A percentile compares a stretch with the other conserved stretches of the same genome.
phyloP scores from a whole-genome alignment of 1,140 invertebrate genomes.

The Trichonephila inaurata region DNA sequence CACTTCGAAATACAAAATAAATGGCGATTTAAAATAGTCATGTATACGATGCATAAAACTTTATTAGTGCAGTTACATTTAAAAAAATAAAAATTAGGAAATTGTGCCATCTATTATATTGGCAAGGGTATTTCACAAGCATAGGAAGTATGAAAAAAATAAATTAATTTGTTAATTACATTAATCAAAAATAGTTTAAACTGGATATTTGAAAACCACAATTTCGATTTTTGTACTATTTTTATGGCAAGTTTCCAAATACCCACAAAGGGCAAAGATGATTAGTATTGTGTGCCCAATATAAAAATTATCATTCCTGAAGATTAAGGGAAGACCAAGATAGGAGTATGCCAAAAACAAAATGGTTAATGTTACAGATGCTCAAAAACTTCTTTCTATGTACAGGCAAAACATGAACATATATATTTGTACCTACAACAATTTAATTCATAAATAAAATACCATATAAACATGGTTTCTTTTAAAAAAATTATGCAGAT shows the following conservation, averaged over 20 bases:
- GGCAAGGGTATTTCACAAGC: background rate
- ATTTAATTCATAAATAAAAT: too few relatives aligned
- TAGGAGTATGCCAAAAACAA: background rate
- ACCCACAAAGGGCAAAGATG: constrained; percentile 17
- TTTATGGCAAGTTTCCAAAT: background rate
- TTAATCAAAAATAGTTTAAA: background rate
- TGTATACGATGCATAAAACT: too few relatives aligned
- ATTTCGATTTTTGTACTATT: constrained; percentile 23
- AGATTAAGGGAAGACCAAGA: constrained; percentile 24
- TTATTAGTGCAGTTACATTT: too few relatives aligned
- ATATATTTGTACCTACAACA: too few relatives aligned
- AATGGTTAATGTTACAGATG: background rate
- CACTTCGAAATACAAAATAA: too few relatives aligned
- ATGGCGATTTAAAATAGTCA: too few relatives aligned
- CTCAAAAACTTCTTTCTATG: background rate
- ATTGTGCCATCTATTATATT: too few relatives aligned
- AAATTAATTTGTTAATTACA: background rate
- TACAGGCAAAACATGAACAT: too few relatives aligned
- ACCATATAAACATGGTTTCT: too few relatives aligned
- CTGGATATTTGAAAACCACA: constrained; percentile 18
- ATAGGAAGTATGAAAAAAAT: background rate
- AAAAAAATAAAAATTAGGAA: too few relatives aligned
- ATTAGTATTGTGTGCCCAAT: background rate
- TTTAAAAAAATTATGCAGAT: too few relatives aligned
- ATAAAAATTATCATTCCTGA: background rate